phyloP scores from a whole-genome alignment of 2,888 invertebrate species.

The Coleophora deauratella region DNA sequence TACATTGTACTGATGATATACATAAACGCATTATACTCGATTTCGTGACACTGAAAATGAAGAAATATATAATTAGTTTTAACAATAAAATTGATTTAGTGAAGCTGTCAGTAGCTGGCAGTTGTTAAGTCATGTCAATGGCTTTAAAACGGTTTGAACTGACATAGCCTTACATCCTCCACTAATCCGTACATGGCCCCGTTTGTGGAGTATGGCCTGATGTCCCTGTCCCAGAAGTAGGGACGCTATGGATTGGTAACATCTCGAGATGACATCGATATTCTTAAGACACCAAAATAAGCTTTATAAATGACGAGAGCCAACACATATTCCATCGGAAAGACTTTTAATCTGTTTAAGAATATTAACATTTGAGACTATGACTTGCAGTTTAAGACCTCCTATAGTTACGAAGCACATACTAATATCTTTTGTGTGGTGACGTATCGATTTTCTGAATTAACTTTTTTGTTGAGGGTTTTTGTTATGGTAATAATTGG shows the following conservation, averaged over 20 bases:
- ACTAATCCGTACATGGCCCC: too few species aligned
- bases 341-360: background rate
- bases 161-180: too few species aligned
- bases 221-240: too few species aligned
- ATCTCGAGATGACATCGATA: background rate
- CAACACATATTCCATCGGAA: background rate
- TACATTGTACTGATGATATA: too few species aligned
- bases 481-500: slow-evolving; percentile 48
- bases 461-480: slow-evolving; percentile 36
- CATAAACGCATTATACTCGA: too few species aligned
- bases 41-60: too few species aligned
- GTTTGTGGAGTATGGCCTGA: background rate
- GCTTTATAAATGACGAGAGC: background rate
- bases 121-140: too few species aligned
- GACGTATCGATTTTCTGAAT: slow-evolving; percentile 54
- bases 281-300: background rate
- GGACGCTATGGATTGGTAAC: too few species aligned
- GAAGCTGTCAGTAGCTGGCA: too few species aligned
- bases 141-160: too few species aligned
- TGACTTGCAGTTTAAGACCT: slow-evolving; percentile 34
- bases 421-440: slow-evolving; percentile 42
- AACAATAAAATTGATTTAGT: too few species aligned
- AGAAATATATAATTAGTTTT: too few species aligned
- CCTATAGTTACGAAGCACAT: slow-evolving; percentile 23
- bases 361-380: slow-evolving; percentile 5